Conservation (phyloP, 2,113 vertebrate species). For the Columba livia region DNA sequence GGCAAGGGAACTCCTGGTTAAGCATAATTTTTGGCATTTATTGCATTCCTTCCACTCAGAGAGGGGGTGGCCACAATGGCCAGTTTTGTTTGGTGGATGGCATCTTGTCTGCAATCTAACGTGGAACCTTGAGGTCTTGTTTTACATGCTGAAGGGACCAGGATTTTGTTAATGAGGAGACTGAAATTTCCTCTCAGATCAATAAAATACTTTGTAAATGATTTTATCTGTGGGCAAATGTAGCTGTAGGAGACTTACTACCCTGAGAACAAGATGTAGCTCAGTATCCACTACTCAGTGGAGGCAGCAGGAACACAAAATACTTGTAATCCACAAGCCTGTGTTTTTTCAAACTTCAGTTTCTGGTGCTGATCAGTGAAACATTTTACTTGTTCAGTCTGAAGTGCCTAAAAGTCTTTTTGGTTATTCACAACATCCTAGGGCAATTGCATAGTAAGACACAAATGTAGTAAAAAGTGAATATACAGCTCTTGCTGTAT, state of each 20-base stretch:
- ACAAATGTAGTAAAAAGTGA: not conserved
- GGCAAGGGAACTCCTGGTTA: not conserved
- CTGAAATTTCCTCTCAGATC: not conserved
- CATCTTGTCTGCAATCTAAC: not conserved
- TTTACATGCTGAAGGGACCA: not conserved
- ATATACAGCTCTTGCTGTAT: not conserved
- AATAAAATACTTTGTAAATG: not conserved
- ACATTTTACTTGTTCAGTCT: not conserved
- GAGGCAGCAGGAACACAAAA: not conserved
- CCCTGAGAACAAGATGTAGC: not conserved
- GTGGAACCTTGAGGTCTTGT: not conserved
- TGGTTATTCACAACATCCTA: not conserved
- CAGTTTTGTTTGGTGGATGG: not conserved
- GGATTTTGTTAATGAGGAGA: not conserved
- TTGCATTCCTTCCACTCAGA: not conserved
- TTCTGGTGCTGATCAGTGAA: not conserved
- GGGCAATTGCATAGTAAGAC: not conserved
- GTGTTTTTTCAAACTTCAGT: not conserved
- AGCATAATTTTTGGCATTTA: not conserved
- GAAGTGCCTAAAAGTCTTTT: not conserved
- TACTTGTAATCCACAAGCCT: not conserved
- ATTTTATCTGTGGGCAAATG: not conserved
- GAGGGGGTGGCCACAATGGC: not conserved
- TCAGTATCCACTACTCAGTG: not conserved
- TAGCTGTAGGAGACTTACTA: not conserved